Conservation (phyloP, 2,888 invertebrate genomes). For the Acrobasis consociella region DNA sequence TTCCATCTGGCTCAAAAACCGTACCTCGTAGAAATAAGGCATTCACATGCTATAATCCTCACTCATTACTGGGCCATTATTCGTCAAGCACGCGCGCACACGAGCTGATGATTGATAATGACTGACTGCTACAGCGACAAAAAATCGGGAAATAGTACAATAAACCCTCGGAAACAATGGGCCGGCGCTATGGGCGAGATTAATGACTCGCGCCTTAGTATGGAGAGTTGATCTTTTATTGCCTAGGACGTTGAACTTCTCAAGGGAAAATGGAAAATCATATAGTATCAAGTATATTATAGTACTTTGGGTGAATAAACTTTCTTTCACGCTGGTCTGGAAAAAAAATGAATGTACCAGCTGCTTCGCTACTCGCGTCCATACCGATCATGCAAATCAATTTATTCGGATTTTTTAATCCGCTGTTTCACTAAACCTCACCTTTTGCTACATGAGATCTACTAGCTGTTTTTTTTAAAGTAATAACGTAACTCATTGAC, state of each 20-base stretch:
- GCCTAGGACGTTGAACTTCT: slow-evolving; percentile 30
- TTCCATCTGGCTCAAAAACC: not conserved
- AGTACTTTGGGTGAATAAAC: too few species aligned
- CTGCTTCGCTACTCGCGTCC: too few species aligned
- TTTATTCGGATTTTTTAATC: too few species aligned
- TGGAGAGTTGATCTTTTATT: slow-evolving; percentile 5
- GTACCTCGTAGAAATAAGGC: not conserved
- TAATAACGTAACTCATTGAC: too few species aligned
- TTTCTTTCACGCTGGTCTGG: too few species aligned
- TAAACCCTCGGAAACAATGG: slow-evolving; percentile 27
- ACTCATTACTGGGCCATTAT: slow-evolving; percentile 27
- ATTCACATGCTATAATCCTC: not conserved
- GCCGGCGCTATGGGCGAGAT: slow-evolving; percentile 19
- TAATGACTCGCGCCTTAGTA: slow-evolving; percentile 3
- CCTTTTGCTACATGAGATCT: too few species aligned
- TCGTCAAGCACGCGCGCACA: slow-evolving; percentile 38
- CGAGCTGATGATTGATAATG: slow-evolving; percentile 43
- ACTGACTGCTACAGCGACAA: slow-evolving; percentile 37
- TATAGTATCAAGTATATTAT: too few species aligned
- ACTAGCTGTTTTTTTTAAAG: too few species aligned
- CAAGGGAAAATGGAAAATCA: too few species aligned
- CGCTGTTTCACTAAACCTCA: too few species aligned
- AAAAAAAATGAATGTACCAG: too few species aligned
- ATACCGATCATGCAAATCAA: too few species aligned
- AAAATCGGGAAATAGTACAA: slow-evolving; percentile 26